Evolutionary conservation across 2,797 vertebrate species (phyloP).

Genomic region (Danio albolineatus): DNA sequence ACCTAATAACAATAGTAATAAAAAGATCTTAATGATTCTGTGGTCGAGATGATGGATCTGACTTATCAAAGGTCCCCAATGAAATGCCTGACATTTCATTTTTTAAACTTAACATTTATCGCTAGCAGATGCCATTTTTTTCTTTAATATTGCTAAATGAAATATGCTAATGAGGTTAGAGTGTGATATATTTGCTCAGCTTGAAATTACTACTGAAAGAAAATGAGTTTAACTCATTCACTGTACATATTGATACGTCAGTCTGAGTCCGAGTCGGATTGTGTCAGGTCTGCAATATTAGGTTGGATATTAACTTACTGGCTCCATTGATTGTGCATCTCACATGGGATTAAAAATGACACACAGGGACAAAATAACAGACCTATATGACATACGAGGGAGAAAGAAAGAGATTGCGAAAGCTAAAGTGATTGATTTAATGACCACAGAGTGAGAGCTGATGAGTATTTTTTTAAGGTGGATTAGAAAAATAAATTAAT

Average conservation of each 20-base stretch:
- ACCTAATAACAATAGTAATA: background rate
- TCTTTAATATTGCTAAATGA: background rate
- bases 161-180: constrained; percentile 5
- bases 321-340: constrained; percentile 68
- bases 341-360: constrained; percentile 61
- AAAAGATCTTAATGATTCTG: background rate
- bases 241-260: background rate
- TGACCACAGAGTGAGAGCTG: background rate
- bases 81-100: constrained; percentile 25
- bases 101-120: constrained; percentile 1
- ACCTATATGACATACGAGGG: background rate
- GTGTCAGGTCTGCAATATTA: constrained; percentile 55
- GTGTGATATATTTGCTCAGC: background rate
- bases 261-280: background rate
- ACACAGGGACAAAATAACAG: background rate
- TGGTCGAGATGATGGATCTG: background rate
- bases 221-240: background rate
- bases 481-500: background rate
- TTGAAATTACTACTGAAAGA: background rate
- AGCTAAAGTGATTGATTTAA: background rate
- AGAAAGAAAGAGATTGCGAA: background rate
- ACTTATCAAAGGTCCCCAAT: constrained; percentile 1
- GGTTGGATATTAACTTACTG: constrained; percentile 61
- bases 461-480: background rate
- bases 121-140: background rate